Percentiles rank a stretch among this genome's conserved stretches.
Conservation (phyloP, 2,888 invertebrate genomes). For the Tachystola acroxantha region DNA sequence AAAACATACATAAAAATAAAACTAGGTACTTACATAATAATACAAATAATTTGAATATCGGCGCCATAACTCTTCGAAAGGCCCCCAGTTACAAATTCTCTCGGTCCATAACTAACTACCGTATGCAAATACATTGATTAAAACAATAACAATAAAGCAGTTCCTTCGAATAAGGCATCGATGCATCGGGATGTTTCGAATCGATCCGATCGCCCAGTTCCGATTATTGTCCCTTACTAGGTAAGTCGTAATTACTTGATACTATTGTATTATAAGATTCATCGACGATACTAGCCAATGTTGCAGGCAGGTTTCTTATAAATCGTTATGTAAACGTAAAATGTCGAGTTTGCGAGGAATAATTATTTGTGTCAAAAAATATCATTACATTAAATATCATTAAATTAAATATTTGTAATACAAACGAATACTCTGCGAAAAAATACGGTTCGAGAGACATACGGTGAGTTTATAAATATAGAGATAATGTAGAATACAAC, state of each 20-base stretch:
- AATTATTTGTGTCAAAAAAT: too few species aligned
- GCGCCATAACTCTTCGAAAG: constrained; percentile 18
- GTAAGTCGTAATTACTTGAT: constrained; percentile 59
- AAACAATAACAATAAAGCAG: constrained; percentile 62
- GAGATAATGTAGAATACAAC: too few species aligned
- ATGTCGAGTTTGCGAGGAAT: too few species aligned
- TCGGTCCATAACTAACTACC: constrained; percentile 26
- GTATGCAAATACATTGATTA: constrained; percentile 63
- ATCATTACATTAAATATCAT: too few species aligned
- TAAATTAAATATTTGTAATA: too few species aligned
- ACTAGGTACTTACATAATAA: too few species aligned
- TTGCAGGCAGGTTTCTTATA: constrained; percentile 11
- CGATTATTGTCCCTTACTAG: constrained; percentile 71
- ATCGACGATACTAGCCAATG: constrained; percentile 32
- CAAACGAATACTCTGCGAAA: too few species aligned
- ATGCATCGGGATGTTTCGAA: constrained; percentile 40
- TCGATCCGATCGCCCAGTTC: constrained; percentile 43
- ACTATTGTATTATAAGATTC: constrained; percentile 55
- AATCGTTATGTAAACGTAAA: constrained; percentile 7
- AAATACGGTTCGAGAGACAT: too few species aligned
- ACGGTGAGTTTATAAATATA: too few species aligned
- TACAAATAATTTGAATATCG: constrained; percentile 14
- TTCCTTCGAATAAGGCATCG: constrained; percentile 65
- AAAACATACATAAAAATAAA: too few species aligned
- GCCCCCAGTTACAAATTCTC: constrained; percentile 23